phyloP scores from a whole-genome alignment of 2,888 invertebrate genomes.

The Pseudococcus viburni region DNA sequence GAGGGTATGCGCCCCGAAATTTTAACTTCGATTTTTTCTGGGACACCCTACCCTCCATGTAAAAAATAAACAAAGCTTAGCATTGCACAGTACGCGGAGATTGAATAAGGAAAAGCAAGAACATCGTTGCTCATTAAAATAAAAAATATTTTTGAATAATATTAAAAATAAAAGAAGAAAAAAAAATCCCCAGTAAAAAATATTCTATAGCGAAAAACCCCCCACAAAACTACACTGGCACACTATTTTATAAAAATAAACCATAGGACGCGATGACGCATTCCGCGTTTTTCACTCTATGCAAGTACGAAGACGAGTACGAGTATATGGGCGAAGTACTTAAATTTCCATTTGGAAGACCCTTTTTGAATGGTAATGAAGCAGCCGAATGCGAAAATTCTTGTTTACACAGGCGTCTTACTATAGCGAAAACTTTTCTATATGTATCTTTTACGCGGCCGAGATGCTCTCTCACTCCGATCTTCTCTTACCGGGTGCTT shows the following conservation, averaged over 20 bases:
- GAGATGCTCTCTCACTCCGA: background rate
- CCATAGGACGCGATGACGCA: background rate
- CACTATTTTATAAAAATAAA: background rate
- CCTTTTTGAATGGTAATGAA: conserved; percentile 57
- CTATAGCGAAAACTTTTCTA: conserved; percentile 37
- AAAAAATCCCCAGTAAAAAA: background rate
- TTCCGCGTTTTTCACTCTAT: conserved; percentile 18
- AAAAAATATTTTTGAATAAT: conserved; percentile 11
- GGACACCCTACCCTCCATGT: too few relatives aligned
- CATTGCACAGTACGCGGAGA: background rate
- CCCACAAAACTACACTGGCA: background rate
- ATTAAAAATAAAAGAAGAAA: background rate
- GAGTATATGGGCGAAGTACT: conserved; percentile 32
- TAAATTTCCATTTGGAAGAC: conserved; percentile 57
- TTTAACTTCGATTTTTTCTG: too few relatives aligned
- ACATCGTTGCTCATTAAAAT: background rate
- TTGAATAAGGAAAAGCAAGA: background rate
- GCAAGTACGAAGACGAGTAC: too few relatives aligned
- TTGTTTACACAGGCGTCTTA: conserved; percentile 57
- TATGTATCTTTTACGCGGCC: conserved; percentile 28
- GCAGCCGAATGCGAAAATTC: conserved; percentile 52
- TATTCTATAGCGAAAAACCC: background rate
- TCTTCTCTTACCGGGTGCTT: background rate
- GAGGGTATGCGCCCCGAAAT: too few relatives aligned
- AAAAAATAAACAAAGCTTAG: background rate